phyloP scores from a whole-genome alignment of 2,113 vertebrate species.

The Steatornis caripensis region DNA sequence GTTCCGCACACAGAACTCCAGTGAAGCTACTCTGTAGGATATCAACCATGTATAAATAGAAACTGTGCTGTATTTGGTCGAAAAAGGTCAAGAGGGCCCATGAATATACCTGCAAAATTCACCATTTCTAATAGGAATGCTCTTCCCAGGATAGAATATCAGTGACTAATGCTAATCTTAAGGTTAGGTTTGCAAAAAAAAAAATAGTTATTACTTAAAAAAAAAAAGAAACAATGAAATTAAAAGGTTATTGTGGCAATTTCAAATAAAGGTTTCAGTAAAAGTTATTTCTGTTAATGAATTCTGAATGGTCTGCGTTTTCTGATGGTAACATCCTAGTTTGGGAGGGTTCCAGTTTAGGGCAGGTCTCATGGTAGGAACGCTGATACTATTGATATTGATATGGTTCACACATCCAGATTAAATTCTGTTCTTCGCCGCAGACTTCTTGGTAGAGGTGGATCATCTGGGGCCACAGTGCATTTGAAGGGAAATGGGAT shows the following conservation, averaged over 20 bases:
- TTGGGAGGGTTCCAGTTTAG: not conserved
- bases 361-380: not conserved
- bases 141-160: not conserved
- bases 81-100: not conserved
- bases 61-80: not conserved
- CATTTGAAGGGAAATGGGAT: not conserved
- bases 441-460: not conserved
- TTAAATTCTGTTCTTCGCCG: not conserved
- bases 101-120: not conserved
- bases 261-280: not conserved
- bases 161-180: not conserved
- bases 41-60: not conserved
- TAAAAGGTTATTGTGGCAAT: not conserved
- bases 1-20: not conserved
- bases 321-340: not conserved
- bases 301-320: not conserved
- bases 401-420: not conserved
- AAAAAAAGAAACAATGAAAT: not conserved
- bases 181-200: not conserved
- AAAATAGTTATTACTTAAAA: not conserved
- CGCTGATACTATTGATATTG: not conserved
- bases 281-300: not conserved
- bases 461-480: not conserved
- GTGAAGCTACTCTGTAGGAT: not conserved
- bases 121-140: not conserved